Evolutionary conservation across 2,888 invertebrate species (phyloP), one percentile per base, ranked within the genome.

Genomic region (Plebejus argus): DNA sequence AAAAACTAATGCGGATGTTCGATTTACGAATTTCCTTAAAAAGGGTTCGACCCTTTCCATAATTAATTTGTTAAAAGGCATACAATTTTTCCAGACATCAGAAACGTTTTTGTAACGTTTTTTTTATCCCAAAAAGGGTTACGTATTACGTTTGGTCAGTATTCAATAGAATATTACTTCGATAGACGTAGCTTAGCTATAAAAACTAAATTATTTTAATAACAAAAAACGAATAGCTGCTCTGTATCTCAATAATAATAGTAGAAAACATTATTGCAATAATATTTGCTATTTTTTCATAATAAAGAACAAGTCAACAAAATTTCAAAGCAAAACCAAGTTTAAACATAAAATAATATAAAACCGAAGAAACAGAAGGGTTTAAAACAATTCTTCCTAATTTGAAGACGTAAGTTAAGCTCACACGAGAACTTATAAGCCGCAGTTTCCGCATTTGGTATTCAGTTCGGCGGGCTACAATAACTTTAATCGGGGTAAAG

Each of bases 401-500:
- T 45, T 39, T 20, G 35, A 61, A 70, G 61, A 78, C 77, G 72
- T 79, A 78, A 66, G 66, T 66, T 61, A 77, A 80, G 79, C 78
- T 76, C 76, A 74, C 70, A 78, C 78, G 78, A 66, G 66, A 78
- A 76, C 72, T 76, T 77, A 78, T 74, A 81, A 76, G 72, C 78
- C 77, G 74, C 79, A 78, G 80, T 81, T 83, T 85, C 85, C 88
- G 89, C 91, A 93, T 92, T 83, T 92, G 90, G 92, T 92, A 93
- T 93, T 94, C 93, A 91, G 93, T 91, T 91, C 91, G 92, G 90
- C 89, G 88, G 90, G 88, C 90, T 88, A 89, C 91, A 91, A 93
- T 93, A 93, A 93, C 90, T 91, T 93, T 92, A 93, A 92, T 93
- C 93, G 91, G 91, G 89, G 88, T 87, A 91, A 92, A 93, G 91